Percentiles rank a stretch among this genome's conserved stretches.
phyloP scores from a whole-genome alignment of 2,888 invertebrate genomes.

The Poecilus cupreus region DNA sequence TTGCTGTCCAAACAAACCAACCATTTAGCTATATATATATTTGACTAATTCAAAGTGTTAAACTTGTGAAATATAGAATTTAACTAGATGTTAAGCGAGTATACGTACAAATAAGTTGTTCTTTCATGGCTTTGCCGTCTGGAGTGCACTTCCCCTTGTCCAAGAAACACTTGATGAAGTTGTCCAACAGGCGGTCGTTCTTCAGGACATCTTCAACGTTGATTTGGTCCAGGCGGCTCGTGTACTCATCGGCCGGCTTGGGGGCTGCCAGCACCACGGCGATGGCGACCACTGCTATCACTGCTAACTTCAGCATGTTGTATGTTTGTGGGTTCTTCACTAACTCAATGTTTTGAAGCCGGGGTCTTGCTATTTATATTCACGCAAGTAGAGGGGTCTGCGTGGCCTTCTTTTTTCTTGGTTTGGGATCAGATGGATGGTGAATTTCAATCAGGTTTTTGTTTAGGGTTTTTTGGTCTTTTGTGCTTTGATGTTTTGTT shows the following conservation, averaged over 20 bases:
- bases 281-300: constrained; percentile 58
- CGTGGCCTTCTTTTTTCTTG: no score
- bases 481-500: no score
- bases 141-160: constrained; percentile 80
- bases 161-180: constrained; percentile 74
- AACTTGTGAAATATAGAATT: no score
- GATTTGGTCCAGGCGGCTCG: constrained; percentile 82
- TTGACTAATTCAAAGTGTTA: background rate
- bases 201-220: constrained; percentile 81
- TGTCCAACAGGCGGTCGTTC: constrained; percentile 78
- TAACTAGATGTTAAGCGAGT: no score
- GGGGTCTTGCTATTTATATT: background rate
- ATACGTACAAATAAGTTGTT: background rate
- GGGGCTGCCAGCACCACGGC: constrained; percentile 59
- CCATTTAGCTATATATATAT: background rate
- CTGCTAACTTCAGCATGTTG: constrained; percentile 62
- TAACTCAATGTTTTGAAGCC: background rate
- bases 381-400: background rate
- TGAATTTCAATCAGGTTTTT: no score
- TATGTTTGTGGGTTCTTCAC: background rate
- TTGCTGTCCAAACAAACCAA: constrained; percentile 70
- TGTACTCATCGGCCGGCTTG: constrained; percentile 71
- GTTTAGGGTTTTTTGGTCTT: no score
- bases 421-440: no score
- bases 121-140: constrained; percentile 76